Conservation (phyloP, 2,113 vertebrate genomes). For the Eptesicus fuscus region DNA sequence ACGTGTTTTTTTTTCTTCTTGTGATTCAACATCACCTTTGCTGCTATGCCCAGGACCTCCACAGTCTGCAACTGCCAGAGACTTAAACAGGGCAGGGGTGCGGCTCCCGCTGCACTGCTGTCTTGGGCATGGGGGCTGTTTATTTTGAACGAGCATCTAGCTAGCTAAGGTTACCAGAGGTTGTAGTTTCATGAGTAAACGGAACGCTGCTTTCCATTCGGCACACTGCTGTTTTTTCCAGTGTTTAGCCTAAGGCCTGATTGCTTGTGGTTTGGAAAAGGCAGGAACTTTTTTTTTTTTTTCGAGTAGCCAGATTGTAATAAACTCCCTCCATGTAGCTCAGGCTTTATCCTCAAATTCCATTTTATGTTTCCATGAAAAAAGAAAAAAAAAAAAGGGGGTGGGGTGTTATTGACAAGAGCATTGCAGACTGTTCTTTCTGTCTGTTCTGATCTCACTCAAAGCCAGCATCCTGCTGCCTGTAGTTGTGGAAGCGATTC, state of each 20-base stretch:
- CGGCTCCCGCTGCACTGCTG: background rate
- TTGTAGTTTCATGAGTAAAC: background rate
- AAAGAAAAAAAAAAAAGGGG: background rate
- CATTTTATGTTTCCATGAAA: background rate
- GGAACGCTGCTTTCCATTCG: background rate
- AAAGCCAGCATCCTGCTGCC: background rate
- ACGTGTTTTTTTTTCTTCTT: conserved; percentile 20
- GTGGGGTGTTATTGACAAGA: background rate
- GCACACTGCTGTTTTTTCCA: background rate
- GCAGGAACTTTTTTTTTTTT: background rate
- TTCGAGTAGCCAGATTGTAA: background rate
- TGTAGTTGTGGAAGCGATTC: background rate
- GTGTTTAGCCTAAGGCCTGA: conserved; percentile 11
- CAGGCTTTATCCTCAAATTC: conserved; percentile 36
- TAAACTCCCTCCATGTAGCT: background rate
- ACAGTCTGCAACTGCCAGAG: background rate
- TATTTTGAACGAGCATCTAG: conserved; percentile 13
- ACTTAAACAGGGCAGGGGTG: too few relatives aligned
- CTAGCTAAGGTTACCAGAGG: background rate
- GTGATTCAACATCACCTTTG: background rate
- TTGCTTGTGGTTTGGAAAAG: conserved; percentile 43
- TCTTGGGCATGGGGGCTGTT: background rate
- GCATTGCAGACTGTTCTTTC: background rate
- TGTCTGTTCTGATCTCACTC: background rate
- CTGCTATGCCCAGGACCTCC: background rate